Conservation (phyloP, 2,888 invertebrate species). For the Alitta virens region DNA sequence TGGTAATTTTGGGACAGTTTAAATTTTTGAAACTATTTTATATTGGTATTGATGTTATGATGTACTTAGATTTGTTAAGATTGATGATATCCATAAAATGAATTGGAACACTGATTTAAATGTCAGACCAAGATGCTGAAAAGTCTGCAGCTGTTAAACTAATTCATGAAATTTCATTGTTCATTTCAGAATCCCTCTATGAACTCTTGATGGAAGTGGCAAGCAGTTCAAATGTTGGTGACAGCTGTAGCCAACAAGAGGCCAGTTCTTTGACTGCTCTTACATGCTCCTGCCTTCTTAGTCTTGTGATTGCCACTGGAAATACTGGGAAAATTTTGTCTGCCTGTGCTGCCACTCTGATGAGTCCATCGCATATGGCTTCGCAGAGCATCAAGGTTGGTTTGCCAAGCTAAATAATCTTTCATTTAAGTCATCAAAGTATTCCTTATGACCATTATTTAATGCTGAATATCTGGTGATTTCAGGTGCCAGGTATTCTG, state of each 20-base stretch:
- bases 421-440: too few relatives aligned
- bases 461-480: too few relatives aligned
- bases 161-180: background rate
- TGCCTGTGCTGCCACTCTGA: constrained; percentile 82
- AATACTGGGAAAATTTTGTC: constrained; percentile 86
- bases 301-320: constrained; percentile 87
- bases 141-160: background rate
- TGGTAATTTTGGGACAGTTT: constrained; percentile 57
- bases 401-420: background rate
- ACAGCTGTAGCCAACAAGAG: constrained; percentile 6
- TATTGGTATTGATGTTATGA: background rate
- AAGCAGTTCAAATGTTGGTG: constrained; percentile 59
- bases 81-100: too few relatives aligned
- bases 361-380: constrained; percentile 76
- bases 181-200: constrained; percentile 73
- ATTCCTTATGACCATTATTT: too few relatives aligned
- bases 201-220: constrained; percentile 80
- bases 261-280: constrained; percentile 69
- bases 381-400: constrained; percentile 69
- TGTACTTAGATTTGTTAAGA: too few relatives aligned
- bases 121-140: too few relatives aligned
- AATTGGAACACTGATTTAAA: background rate
- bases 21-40: background rate
- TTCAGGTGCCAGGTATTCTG: constrained; percentile 71
- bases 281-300: constrained; percentile 87